Base-by-base conservation (phyloP, 1,140 invertebrate species). In the Euborellia annulipes region DNA sequence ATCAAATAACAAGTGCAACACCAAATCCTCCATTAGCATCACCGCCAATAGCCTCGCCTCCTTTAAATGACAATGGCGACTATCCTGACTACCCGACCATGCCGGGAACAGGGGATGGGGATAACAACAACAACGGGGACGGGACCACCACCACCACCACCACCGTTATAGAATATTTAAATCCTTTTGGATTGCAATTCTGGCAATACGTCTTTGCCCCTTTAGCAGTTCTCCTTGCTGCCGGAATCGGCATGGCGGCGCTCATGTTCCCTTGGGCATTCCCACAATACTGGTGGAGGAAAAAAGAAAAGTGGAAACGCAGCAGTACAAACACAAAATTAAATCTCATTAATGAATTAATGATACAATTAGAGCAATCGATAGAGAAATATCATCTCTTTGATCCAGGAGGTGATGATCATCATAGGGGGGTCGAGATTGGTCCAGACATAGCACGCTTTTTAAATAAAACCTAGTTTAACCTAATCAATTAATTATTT, bases 401-500 rank as follows among this genome's bases (percentile, higher is more conserved):
- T 27, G 23, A 40, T 47, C 49, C 8, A 49, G 49, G 49, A 50
- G 50, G 9, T 49, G 49, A 32, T 27, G n/a, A n/a, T n/a, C n/a
- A n/a, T n/a, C n/a, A n/a, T 47, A 1, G 19, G 20, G 23, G 48
- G 23, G 23, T n/a, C n/a, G n/a, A n/a, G n/a, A n/a, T n/a, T n/a
- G n/a, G n/a, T n/a, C n/a, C n/a, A n/a, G n/a, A n/a, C n/a, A n/a
- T n/a, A n/a, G n/a, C n/a, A n/a, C n/a, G n/a, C n/a, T n/a, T n/a
- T n/a, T n/a, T n/a, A n/a, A n/a, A n/a, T n/a, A n/a, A n/a, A n/a
- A n/a, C n/a, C n/a, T n/a, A n/a, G n/a, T n/a, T n/a, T n/a, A 36
- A 36, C 16, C 16, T 19, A 6, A 36, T 18, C 22, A 23, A 3
- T 39, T 36, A 68, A 73, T 58, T 63, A 66, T 48, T 65, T 74